Percentiles rank a stretch among this genome's conserved stretches.
Evolutionary conservation across 2,113 vertebrate genomes (phyloP).

Genomic region (Apeltes quadracus): DNA sequence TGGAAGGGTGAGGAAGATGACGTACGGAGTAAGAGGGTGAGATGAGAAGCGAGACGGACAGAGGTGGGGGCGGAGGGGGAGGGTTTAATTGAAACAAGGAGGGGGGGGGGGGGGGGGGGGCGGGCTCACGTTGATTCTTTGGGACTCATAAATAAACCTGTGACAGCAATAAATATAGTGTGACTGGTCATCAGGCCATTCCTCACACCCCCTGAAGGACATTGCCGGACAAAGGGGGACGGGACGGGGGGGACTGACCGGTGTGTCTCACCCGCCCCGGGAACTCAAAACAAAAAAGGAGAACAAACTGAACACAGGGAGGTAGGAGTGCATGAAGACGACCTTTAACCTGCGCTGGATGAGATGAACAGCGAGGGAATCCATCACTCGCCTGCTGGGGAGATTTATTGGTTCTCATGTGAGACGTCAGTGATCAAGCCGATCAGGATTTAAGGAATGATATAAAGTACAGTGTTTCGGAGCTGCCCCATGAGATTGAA

Average conservation of each 20-base stretch:
- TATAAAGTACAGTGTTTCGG: constrained; percentile 22
- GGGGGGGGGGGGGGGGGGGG: not conserved
- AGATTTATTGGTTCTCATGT: constrained; percentile 47
- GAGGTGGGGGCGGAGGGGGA: constrained; percentile 13
- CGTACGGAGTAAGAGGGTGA: not conserved
- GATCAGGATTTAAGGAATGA: constrained; percentile 39
- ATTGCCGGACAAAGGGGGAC: constrained; percentile 16
- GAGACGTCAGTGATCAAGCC: constrained; percentile 39
- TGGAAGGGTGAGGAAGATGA: constrained; percentile 12
- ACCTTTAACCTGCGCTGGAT: constrained; percentile 43
- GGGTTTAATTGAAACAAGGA: constrained; percentile 40
- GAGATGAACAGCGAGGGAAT: constrained; percentile 15
- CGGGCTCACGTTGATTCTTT: constrained; percentile 34
- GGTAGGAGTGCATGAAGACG: constrained; percentile 18
- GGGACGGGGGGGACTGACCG: constrained; percentile 18
- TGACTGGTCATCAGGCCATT: constrained; percentile 66
- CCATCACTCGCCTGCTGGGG: constrained; percentile 49
- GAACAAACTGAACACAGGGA: not conserved
- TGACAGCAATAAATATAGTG: constrained; percentile 72
- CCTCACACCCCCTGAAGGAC: constrained; percentile 55
- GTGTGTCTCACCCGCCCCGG: constrained; percentile 9
- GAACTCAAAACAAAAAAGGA: constrained; percentile 42
- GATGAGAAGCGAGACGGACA: not conserved
- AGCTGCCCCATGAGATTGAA: constrained; percentile 11
- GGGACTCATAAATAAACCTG: constrained; percentile 61